These are phyloP conservation scores for Corythornis madagascariensis DNA, from an alignment of 2,113 vertebrate species.

Conservation along the genomic window DNA sequence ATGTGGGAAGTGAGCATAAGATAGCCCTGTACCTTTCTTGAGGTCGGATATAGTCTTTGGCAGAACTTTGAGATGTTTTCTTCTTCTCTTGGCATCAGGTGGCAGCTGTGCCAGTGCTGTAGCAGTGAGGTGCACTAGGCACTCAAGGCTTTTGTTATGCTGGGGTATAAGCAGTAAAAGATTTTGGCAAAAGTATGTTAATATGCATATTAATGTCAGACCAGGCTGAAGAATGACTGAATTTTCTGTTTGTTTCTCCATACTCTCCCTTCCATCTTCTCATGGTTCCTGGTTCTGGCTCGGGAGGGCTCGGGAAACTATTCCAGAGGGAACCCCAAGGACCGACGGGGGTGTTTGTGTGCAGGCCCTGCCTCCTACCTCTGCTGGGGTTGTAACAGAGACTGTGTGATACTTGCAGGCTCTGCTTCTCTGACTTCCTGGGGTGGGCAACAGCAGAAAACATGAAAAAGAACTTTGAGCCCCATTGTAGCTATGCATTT, in stretches of 20 bases:
- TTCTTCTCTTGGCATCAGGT: background rate
- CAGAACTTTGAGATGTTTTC: background rate
- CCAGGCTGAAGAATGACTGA: background rate
- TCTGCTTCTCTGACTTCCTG: background rate
- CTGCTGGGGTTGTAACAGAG: background rate
- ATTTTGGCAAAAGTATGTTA: background rate
- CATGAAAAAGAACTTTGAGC: background rate
- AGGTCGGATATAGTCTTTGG: background rate
- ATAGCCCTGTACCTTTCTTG: background rate
- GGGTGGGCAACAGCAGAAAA: background rate
- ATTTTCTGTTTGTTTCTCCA: background rate
- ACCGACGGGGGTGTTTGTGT: background rate
- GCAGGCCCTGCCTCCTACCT: background rate
- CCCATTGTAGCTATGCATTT: conserved; percentile 4
- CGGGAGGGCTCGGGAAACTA: background rate
- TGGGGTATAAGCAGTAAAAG: background rate
- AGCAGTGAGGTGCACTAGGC: background rate
- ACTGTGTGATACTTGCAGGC: background rate
- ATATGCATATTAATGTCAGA: background rate
- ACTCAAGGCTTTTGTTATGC: background rate
- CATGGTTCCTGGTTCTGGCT: background rate
- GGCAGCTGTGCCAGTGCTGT: background rate
- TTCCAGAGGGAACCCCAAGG: background rate
- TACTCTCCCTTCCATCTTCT: background rate
- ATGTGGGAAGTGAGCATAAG: background rate